phyloP scores from a whole-genome alignment of 2,113 vertebrate genomes.

The Ceratotherium simum region DNA sequence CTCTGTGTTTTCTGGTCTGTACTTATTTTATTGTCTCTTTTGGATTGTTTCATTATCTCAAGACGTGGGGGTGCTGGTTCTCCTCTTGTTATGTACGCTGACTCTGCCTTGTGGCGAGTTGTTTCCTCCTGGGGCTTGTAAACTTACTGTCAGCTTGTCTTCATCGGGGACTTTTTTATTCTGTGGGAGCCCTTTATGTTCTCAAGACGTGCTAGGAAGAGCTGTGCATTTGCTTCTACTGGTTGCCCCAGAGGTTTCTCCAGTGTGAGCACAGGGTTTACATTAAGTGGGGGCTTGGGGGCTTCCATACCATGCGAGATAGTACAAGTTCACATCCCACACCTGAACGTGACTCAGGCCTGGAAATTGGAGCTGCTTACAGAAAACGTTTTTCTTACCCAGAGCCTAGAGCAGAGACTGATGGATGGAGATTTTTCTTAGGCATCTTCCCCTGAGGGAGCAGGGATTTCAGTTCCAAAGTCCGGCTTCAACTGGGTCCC shows the following conservation, averaged over 20 bases:
- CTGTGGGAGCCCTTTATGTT: neutral
- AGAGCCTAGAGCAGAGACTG: neutral
- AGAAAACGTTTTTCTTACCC: neutral
- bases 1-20: neutral
- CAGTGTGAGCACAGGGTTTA: neutral
- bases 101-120: neutral
- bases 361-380: neutral
- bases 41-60: neutral
- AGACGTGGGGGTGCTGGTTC: neutral
- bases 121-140: neutral
- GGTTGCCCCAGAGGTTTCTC: neutral
- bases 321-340: neutral
- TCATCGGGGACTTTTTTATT: neutral
- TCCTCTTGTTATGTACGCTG: rapidly evolving
- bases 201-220: neutral
- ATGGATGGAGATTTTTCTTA: neutral
- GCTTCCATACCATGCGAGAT: neutral
- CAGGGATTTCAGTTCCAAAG: neutral
- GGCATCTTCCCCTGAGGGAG: neutral
- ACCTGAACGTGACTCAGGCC: neutral
- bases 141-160: neutral
- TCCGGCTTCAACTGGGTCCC: neutral
- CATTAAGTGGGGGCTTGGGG: neutral
- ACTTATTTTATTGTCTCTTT: neutral
- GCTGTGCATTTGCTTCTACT: neutral